Base-by-base conservation (phyloP, 2,888 invertebrate species). In the Drosophila incognita region DNA sequence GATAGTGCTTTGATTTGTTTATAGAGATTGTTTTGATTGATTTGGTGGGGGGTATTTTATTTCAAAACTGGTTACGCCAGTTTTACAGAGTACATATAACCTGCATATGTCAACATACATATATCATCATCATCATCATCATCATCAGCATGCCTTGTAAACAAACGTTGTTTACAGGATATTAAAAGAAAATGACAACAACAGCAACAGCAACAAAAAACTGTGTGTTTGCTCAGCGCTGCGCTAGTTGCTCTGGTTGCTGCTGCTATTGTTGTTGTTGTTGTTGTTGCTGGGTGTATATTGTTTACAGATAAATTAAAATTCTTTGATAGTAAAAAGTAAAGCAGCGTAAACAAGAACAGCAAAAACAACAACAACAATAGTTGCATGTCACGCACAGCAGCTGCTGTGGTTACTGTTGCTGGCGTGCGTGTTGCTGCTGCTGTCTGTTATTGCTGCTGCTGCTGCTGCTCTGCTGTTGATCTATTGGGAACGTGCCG, bases 271-370 rank as follows among this genome's bases (percentile, higher is more conserved):
- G 53, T 40, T 42, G 68, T 61, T 69, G 48, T 24, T 63, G 65
- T 58, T 64, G 31, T 56, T 35, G 51, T 40, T 56, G 33, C 33
- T 60, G 49, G 67, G 51, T 77, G 60, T 71, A 71, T 81, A 82
- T 87, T 86, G 81, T 86, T 86, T 86, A 83, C 86, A 82, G 80
- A 88, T 82, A 86, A 86, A 86, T 87, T 87, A 86, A 86, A 86
- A 86, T 86, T 88, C 86, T 86, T 88, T 86, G 86, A 86, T 76
- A 80, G 76, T 66, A 77, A 85, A 85, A 81, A 74, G 71, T 71
- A 76, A 75, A 73, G 68, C 67, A 81, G 75, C 64, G 72, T 63
- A 60, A 73, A 58, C 52, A 64, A 54, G 29, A 73, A 35, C 42
- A 69, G 13, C 38, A 49, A 46, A 36, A 59, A 35, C 51, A 64